Base-by-base conservation (phyloP, 92 coral and sea anemone species). In the Hydrozoanthus gracilis region DNA sequence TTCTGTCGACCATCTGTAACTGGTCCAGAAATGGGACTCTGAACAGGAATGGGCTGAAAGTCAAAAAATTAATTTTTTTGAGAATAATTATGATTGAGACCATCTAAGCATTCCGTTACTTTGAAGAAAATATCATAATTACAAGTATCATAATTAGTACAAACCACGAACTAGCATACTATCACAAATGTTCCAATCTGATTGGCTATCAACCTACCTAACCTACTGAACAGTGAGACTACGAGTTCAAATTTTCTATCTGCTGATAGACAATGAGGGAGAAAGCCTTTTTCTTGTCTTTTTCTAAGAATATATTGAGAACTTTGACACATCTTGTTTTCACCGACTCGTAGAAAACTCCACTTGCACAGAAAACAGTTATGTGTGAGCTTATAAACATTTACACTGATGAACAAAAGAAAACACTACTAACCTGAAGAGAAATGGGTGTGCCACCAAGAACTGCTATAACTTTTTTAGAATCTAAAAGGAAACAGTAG, bases 11-110 rank as follows among this genome's bases (percentile, higher is more conserved):
- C 56, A 46, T 12, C n/a, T 61, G n/a, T 49, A 1, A 11, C 58
- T 17, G 58, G 71, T 14, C 84, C 56, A 15, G 84, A 79, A 2
- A 71, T 61, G 4, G 84, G 84, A 48, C 84, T 79, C 56, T 16
- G 72, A 44, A 45, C 56, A 60, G 56, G 17, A 35, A 60, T 7
- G 10, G 84, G 51, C 83, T 79, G 83, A 4, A 8, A 79, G 35
- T 7, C n/a, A 6, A 18, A 72, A 5, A 12, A 56, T 27, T 27
- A 27, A 27, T 27, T 27, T 27, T 60, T 6, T 8, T 17, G 72
- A 67, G 44, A 68, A 68, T 27, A 67, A 44, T n/a, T 6, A 8
- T 6, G 45, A 20, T n/a, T 18, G 12, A 35, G 44, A 3, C 15
- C 15, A 4, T 3, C 11, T 10, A 56, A n/a, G 12, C 11, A 56